Conservation (phyloP, 2,888 invertebrate genomes). For the Laothoe populi region DNA sequence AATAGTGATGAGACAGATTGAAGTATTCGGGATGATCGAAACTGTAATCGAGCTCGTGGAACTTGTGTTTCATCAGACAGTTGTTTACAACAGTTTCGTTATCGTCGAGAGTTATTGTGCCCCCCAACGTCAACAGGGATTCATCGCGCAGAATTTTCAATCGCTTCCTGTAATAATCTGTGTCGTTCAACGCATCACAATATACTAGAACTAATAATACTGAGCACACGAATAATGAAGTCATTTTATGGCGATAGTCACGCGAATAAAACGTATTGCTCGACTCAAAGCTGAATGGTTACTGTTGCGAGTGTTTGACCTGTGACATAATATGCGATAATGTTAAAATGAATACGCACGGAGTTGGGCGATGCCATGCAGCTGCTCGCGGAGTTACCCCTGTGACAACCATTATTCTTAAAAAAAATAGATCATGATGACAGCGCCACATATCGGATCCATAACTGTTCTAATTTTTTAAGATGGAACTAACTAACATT, state of each 20-base stretch:
- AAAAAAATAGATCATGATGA: too few relatives aligned
- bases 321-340: slow-evolving; percentile 8
- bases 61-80: slow-evolving; percentile 85
- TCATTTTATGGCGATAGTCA: background rate
- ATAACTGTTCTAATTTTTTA: too few relatives aligned
- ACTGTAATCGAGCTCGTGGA: slow-evolving; percentile 81
- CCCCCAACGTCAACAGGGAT: slow-evolving; percentile 77
- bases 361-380: background rate
- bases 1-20: slow-evolving; percentile 87
- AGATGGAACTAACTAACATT: too few relatives aligned
- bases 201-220: background rate
- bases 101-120: slow-evolving; percentile 69
- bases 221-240: slow-evolving; percentile 10
- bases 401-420: too few relatives aligned
- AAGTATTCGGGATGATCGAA: slow-evolving; percentile 83
- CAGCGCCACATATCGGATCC: too few relatives aligned
- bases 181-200: slow-evolving; percentile 6
- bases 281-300: background rate
- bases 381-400: too few relatives aligned
- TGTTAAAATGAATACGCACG: background rate
- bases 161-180: slow-evolving; percentile 20
- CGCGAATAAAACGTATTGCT: slow-evolving; percentile 6
- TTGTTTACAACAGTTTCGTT: slow-evolving; percentile 83
- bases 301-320: slow-evolving; percentile 4
- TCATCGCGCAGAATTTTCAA: slow-evolving; percentile 72